Evolutionary conservation across 2,113 vertebrate species (phyloP), one percentile per base, ranked within the genome.

Genomic region (Ctenomys sociabilis): DNA sequence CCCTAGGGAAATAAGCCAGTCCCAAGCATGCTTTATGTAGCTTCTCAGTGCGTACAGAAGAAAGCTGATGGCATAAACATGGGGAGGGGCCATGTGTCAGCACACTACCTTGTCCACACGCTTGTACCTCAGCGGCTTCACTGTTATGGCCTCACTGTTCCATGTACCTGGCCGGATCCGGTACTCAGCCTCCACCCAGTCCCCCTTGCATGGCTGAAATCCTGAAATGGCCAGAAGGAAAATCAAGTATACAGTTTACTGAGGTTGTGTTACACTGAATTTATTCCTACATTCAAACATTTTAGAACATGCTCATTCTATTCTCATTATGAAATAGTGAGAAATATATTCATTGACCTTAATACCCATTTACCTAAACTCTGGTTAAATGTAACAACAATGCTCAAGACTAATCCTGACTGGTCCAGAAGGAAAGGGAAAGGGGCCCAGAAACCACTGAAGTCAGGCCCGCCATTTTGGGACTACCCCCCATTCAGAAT

Each of bases 111-210:
- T 97, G 93, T 99, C 98, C 68, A 99, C 97, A 70, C 98, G 98
- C 90, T 99, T 99, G 85, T 99, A 99, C 49, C 99, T 98, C 97
- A 99, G 98, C 1, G 99, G 99, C 40, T 98, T 98, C 88, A 99
- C 99, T 13, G 97, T 98, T 66, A 98, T 90, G 82, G 99, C 99
- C 98, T 99, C 98, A 49, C 99, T 99, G 96, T 95, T 99, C 98
- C 99, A 99, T 0, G 99, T 98, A 45, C 94, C 93, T 0, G 98
- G 98, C 83, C 98, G 99, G 96, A 99, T 98, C 73, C 98, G 98
- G 96, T 99, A 99, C 83, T 99, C 98, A 0, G 99, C 99, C 98
- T 99, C 98, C 52, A 99, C 99, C 99, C 99, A 99, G 97, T 99
- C 99, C 83, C 99, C 99, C 97, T 99, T 99, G 98, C 97, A 99